Conservation (phyloP, 2,888 invertebrate species). For the Prosapia bicincta region DNA sequence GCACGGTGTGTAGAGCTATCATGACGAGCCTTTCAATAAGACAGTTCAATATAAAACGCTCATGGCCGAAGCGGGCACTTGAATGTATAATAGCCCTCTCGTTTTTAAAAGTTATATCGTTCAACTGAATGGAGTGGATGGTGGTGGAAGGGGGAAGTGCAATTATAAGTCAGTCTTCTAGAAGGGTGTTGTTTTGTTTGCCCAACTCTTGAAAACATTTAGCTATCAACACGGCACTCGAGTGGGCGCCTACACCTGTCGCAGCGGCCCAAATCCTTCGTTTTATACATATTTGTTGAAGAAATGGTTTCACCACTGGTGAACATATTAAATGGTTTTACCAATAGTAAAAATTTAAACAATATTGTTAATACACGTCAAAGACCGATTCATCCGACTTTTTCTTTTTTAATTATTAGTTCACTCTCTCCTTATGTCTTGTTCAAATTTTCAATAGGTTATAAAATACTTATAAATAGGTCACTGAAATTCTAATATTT, state of each 20-base stretch:
- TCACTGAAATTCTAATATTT: no score
- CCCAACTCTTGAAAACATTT: background rate
- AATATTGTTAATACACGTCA: no score
- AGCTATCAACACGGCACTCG: background rate
- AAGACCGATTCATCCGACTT: no score
- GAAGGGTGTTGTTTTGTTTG: slow-evolving; percentile 2
- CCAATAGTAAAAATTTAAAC: no score
- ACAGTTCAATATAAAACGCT: background rate
- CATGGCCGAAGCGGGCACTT: background rate
- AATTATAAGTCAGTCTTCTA: background rate
- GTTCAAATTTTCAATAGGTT: no score
- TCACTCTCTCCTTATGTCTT: no score
- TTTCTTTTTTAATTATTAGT: no score
- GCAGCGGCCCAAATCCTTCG: no score
- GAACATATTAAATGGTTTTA: no score
- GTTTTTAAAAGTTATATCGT: background rate
- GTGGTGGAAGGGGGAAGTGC: background rate
- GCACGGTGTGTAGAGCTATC: background rate
- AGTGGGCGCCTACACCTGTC: background rate
- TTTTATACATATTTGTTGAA: no score
- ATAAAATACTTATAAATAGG: no score
- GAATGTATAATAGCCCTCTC: background rate
- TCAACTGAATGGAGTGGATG: background rate
- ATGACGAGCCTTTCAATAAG: background rate
- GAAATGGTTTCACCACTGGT: no score